These are phyloP conservation scores for Heliocidaris tuberculata DNA, from an alignment of 35 echinoderm and acorn worm species.

Conservation along the genomic window DNA sequence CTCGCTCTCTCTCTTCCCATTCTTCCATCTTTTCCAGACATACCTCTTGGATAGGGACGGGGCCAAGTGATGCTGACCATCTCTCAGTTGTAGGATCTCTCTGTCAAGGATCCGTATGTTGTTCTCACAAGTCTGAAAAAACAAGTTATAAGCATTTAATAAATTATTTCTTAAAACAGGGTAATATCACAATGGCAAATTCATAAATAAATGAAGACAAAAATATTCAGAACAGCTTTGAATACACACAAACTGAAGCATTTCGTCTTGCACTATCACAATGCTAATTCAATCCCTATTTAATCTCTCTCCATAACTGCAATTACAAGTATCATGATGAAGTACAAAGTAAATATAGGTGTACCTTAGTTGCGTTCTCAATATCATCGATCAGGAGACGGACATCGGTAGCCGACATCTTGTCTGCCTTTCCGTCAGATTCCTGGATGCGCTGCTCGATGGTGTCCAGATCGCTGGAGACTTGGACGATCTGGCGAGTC, in stretches of 20 bases:
- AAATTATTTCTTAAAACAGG: too few species aligned
- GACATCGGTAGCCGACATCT: slow-evolving; percentile 80
- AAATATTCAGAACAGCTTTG: too few species aligned
- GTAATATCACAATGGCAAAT: too few species aligned
- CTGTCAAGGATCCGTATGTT: slow-evolving; percentile 81
- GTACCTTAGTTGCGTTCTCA: slow-evolving; percentile 77
- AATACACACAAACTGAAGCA: too few species aligned
- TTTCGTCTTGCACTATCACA: too few species aligned
- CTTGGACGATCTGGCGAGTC: slow-evolving; percentile 71
- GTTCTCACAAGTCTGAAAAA: slow-evolving; percentile 89
- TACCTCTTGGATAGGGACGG: slow-evolving; percentile 58
- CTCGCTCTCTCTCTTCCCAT: neutral
- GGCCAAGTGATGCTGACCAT: slow-evolving; percentile 65
- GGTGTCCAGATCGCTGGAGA: slow-evolving; percentile 70
- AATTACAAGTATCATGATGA: neutral
- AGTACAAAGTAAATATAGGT: neutral
- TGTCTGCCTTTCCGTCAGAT: slow-evolving; percentile 72
- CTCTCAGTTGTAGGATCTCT: slow-evolving; percentile 72
- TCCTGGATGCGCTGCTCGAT: slow-evolving; percentile 80
- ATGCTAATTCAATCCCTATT: too few species aligned
- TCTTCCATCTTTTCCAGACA: slow-evolving; percentile 8
- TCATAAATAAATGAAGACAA: too few species aligned
- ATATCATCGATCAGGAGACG: slow-evolving; percentile 82
- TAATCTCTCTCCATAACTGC: too few species aligned
- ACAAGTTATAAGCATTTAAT: neutral